A percentile compares a stretch with the other conserved stretches of the same genome.
phyloP scores from a whole-genome alignment of 2,888 invertebrate genomes.

The Ellobium chinense region DNA sequence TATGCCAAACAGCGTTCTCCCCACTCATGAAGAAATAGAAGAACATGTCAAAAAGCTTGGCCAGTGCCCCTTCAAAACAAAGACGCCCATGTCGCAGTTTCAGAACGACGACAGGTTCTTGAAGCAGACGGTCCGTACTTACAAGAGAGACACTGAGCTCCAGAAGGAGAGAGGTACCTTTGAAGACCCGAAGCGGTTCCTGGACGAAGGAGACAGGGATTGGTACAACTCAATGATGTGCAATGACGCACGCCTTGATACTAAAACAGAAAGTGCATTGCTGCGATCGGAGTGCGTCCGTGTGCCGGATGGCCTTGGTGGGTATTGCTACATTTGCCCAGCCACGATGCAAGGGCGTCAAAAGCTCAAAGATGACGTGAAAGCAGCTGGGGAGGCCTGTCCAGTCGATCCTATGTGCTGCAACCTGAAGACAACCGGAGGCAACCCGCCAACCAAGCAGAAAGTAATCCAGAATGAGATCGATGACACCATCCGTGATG shows the following conservation, averaged over 20 bases:
- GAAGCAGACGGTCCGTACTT: not conserved
- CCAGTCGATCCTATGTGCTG: no score
- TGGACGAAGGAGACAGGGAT: slow-evolving; percentile 1
- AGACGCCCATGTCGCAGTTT: slow-evolving; percentile 25
- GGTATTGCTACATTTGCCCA: not conserved
- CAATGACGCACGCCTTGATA: not conserved
- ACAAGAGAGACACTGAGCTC: slow-evolving; percentile 31
- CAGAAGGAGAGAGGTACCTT: slow-evolving; percentile 21
- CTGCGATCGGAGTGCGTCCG: not conserved
- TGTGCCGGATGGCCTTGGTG: slow-evolving; percentile 7
- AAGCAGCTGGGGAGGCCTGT: no score
- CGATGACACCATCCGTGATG: not conserved
- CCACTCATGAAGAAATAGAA: not conserved
- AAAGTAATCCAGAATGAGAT: not conserved
- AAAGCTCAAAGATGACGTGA: no score
- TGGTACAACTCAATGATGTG: slow-evolving; percentile 1
- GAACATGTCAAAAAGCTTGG: not conserved
- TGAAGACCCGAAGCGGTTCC: not conserved
- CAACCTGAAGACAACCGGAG: not conserved
- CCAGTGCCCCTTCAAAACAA: not conserved
- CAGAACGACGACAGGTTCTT: not conserved
- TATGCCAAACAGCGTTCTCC: not conserved
- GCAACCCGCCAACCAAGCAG: not conserved
- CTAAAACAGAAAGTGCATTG: not conserved
- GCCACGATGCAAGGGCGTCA: not conserved